Percentiles rank a stretch among this genome's conserved stretches.
phyloP scores from a whole-genome alignment of 2,113 vertebrate genomes.

The Gavialis gangeticus region DNA sequence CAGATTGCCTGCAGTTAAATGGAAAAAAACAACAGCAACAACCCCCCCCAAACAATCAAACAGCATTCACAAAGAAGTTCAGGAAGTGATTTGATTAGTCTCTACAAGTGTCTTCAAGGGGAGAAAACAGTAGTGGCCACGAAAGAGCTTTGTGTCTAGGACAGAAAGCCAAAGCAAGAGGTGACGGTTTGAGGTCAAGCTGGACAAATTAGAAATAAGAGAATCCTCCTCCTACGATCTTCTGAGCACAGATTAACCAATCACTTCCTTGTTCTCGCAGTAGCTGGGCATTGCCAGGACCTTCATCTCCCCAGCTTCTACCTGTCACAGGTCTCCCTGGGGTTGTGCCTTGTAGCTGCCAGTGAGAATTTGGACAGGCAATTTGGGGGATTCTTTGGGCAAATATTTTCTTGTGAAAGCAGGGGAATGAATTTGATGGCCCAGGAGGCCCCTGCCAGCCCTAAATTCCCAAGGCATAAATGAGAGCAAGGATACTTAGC shows the following conservation, averaged over 20 bases:
- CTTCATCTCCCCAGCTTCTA: no score
- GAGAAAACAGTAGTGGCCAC: neutral
- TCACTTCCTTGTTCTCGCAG: no score
- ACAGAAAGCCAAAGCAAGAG: neutral
- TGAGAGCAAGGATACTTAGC: neutral
- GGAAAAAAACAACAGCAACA: neutral
- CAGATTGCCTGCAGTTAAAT: neutral
- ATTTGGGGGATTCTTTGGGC: no score
- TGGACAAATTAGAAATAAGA: neutral
- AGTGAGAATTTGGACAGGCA: no score
- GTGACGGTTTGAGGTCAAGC: neutral
- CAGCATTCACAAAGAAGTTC: neutral
- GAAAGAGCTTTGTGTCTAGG: rapidly evolving
- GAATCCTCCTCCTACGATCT: neutral
- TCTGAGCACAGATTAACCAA: no score
- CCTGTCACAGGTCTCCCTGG: no score
- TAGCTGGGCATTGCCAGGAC: no score
- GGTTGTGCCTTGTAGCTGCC: no score
- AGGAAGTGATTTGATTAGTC: neutral
- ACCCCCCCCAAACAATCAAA: neutral
- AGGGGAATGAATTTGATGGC: neutral
- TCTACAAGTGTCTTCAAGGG: neutral
- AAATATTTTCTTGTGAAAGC: no score
- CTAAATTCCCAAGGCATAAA: neutral
- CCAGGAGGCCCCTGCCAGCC: no score